Percentiles rank a stretch among this genome's conserved stretches.
Evolutionary conservation across 2,797 vertebrate genomes (phyloP).

Genomic region (Liparis tanakae): DNA sequence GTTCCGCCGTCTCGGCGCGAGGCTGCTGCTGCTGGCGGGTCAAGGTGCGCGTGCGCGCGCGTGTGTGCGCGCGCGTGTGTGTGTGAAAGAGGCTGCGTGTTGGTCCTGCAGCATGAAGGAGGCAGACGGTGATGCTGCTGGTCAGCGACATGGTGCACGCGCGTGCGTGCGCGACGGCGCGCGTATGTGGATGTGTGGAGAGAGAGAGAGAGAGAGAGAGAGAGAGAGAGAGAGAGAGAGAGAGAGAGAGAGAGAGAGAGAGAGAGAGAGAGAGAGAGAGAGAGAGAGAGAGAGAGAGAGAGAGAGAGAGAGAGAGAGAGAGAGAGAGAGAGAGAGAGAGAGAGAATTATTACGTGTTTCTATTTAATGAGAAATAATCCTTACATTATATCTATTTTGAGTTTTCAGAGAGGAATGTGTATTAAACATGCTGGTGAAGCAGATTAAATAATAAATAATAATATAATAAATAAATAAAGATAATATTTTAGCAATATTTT

Average conservation of each 20-base stretch:
- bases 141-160: constrained; percentile 48
- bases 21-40: constrained; percentile 71
- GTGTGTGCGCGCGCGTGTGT: constrained; percentile 7
- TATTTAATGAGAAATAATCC: not conserved
- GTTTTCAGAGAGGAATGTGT: too few species aligned
- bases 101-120: constrained; percentile 58
- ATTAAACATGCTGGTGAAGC: too few species aligned
- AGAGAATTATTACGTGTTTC: too few species aligned
- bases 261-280: too few species aligned
- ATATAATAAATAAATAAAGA: too few species aligned
- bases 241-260: not conserved
- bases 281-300: too few species aligned
- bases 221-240: not conserved
- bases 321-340: too few species aligned
- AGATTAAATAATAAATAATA: too few species aligned
- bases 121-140: constrained; percentile 54
- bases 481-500: too few species aligned
- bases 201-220: not conserved
- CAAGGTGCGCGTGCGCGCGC: constrained; percentile 24
- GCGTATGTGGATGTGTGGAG: constrained; percentile 28
- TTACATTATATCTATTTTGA: too few species aligned
- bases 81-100: constrained; percentile 20
- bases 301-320: too few species aligned
- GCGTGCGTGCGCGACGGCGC: constrained; percentile 28
- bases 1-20: constrained; percentile 68